Evolutionary conservation across 2,797 vertebrate species (phyloP).

Genomic region (Cheirogaleus major): DNA sequence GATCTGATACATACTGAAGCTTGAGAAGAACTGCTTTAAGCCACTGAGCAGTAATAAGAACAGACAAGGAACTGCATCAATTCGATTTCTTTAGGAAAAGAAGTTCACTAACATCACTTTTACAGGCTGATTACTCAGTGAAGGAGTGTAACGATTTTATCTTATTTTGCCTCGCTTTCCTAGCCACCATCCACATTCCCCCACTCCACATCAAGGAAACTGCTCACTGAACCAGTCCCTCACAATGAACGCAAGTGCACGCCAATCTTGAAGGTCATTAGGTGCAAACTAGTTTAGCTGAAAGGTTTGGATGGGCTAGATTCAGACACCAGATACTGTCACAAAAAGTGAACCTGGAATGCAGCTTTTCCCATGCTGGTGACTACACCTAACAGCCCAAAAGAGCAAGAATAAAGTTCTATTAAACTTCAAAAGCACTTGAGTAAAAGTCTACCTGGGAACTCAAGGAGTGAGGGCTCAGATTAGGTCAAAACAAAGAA

Average conservation of each 20-base stretch:
- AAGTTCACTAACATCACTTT: neutral
- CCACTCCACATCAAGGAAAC: neutral
- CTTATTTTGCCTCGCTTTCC: neutral
- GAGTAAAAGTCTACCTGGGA: neutral
- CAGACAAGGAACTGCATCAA: neutral
- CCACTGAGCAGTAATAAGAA: neutral
- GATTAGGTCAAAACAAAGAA: neutral
- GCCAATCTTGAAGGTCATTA: neutral
- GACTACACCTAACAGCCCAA: neutral
- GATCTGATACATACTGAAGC: neutral
- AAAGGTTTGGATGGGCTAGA: neutral
- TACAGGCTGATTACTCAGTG: neutral
- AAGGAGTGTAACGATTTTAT: neutral
- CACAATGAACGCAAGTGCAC: neutral
- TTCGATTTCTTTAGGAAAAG: neutral
- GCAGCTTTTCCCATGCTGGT: neutral
- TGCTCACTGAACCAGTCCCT: neutral
- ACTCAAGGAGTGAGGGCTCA: neutral
- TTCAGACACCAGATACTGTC: neutral
- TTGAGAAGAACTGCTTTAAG: neutral
- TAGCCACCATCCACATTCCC: neutral
- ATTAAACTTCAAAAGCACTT: neutral
- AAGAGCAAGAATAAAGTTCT: neutral
- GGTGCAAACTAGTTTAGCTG: neutral
- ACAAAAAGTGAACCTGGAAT: neutral